These are phyloP conservation scores for Drosophila subquinaria DNA, from an alignment of 2,888 invertebrate species.

Conservation along the genomic window DNA sequence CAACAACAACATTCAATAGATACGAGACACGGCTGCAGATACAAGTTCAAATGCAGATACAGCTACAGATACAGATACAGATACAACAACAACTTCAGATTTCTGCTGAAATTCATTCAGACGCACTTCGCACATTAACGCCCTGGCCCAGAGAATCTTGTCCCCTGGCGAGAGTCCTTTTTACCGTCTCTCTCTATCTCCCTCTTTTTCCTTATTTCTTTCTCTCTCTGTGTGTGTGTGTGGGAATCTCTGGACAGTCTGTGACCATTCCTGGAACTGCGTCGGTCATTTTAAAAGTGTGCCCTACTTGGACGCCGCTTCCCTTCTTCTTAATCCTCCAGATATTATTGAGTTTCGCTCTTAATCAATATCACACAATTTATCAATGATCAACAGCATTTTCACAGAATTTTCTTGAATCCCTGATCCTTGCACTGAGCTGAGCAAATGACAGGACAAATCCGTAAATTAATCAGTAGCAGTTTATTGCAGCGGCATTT, in stretches of 20 bases:
- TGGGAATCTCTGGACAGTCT: conserved; percentile 62
- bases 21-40: conserved; percentile 18
- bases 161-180: conserved; percentile 56
- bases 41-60: conserved; percentile 39
- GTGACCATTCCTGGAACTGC: conserved; percentile 71
- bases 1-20: conserved; percentile 39
- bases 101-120: conserved; percentile 77
- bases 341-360: conserved; percentile 43
- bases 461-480: conserved; percentile 44
- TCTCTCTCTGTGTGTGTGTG: conserved; percentile 38
- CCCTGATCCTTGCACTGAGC: conserved; percentile 3
- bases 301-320: conserved; percentile 41
- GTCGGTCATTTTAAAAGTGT: conserved; percentile 76
- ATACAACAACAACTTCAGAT: conserved; percentile 30
- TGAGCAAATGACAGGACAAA: conserved; percentile 7
- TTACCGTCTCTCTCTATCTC: conserved; percentile 6
- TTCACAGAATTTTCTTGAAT: conserved; percentile 18
- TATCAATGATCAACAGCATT: conserved; percentile 55
- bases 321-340: conserved; percentile 47
- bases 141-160: conserved; percentile 32
- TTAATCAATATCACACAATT: conserved; percentile 66
- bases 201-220: not conserved
- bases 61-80: conserved; percentile 35
- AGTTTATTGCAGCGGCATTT: conserved; percentile 28
- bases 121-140: conserved; percentile 82